These are phyloP conservation scores for Priocnemis perturbator DNA, from an alignment of 2,888 invertebrate genomes.

Conservation along the genomic window DNA sequence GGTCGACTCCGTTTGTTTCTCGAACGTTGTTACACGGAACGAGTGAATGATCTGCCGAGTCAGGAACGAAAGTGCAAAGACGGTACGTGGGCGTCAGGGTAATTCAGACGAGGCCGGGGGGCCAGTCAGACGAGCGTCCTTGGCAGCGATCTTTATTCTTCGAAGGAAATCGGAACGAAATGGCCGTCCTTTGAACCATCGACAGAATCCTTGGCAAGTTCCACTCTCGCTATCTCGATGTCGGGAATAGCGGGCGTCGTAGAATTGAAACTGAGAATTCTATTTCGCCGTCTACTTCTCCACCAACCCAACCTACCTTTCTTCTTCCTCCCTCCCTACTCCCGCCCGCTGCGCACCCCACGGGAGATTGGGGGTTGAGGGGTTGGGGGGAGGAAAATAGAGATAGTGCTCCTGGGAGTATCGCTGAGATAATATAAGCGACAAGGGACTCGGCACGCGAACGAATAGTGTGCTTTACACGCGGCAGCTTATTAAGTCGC, in stretches of 20 bases:
- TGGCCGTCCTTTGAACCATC: conserved; percentile 9
- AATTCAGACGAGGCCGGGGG: too few species aligned
- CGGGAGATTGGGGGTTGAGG: conserved; percentile 25
- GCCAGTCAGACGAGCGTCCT: too few species aligned
- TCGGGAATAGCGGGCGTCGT: conserved; percentile 23
- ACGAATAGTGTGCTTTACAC: conserved; percentile 32
- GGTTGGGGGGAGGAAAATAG: conserved; percentile 38
- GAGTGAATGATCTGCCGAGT: too few species aligned
- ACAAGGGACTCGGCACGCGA: conserved; percentile 20
- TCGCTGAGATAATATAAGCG: conserved; percentile 47
- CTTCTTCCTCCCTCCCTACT: too few species aligned
- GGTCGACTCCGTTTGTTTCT: neutral
- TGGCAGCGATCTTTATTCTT: neutral
- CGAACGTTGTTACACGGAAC: neutral
- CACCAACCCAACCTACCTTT: neutral
- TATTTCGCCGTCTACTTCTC: conserved; percentile 39
- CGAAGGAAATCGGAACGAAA: conserved; percentile 10
- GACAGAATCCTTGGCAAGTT: conserved; percentile 31
- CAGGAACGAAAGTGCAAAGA: too few species aligned
- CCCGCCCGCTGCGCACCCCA: conserved; percentile 17
- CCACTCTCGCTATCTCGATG: conserved; percentile 37
- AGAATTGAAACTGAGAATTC: conserved; percentile 55
- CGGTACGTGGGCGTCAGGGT: too few species aligned
- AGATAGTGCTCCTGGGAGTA: conserved; percentile 50
- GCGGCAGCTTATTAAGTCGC: conserved; percentile 6